phyloP scores from a whole-genome alignment of 2,797 vertebrate species.

The Scolopax rusticola region DNA sequence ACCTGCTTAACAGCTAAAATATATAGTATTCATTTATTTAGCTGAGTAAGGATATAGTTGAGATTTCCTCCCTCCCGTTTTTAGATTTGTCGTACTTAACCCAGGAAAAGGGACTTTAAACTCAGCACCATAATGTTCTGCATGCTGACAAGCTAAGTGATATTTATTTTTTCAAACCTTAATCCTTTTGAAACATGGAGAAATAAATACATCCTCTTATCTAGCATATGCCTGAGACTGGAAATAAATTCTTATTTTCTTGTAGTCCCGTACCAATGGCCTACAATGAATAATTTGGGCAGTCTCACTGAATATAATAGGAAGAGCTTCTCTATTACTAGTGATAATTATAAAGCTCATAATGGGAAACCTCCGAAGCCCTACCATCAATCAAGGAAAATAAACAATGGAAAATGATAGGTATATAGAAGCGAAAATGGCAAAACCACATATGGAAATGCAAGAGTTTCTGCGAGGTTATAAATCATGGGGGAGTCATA shows the following conservation, averaged over 20 bases:
- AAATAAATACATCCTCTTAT: slow-evolving; percentile 87
- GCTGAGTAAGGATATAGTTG: slow-evolving; percentile 76
- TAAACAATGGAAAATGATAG: slow-evolving; percentile 83
- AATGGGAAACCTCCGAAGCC: slow-evolving; percentile 80
- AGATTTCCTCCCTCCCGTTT: slow-evolving; percentile 56
- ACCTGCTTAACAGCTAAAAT: slow-evolving; percentile 74
- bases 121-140: slow-evolving; percentile 78
- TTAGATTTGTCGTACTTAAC: slow-evolving; percentile 77
- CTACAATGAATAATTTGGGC: slow-evolving; percentile 83
- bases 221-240: slow-evolving; percentile 81
- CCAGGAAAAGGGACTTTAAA: slow-evolving; percentile 75
- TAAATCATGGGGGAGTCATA: slow-evolving; percentile 78
- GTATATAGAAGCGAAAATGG: slow-evolving; percentile 79
- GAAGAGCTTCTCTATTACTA: slow-evolving; percentile 82
- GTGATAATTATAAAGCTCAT: slow-evolving; percentile 85
- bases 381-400: slow-evolving; percentile 82
- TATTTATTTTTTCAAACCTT: slow-evolving; percentile 85
- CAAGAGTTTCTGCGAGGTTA: slow-evolving; percentile 67
- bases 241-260: slow-evolving; percentile 85
- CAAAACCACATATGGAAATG: slow-evolving; percentile 67
- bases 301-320: slow-evolving; percentile 80
- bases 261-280: slow-evolving; percentile 71
- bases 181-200: slow-evolving; percentile 86
- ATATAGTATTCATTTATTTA: slow-evolving; percentile 79
- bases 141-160: slow-evolving; percentile 83